Evolutionary conservation across 1,140 invertebrate genomes (phyloP), one percentile per base, ranked within the genome.

Genomic region (Aphis gossypii): DNA sequence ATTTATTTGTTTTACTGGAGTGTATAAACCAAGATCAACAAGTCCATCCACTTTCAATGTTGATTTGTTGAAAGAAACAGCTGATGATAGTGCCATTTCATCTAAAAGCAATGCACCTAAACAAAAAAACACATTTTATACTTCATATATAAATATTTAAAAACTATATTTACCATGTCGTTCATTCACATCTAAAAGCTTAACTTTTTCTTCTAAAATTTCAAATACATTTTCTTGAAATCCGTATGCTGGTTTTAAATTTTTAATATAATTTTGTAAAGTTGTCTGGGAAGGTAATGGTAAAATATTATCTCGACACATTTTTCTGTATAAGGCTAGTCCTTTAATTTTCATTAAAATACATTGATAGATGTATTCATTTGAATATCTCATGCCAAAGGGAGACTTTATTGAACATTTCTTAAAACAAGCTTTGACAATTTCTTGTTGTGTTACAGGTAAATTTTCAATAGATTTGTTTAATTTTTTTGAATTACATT

Each of bases 11-110:
- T 92, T 35, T 82, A 82, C n/a, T 14, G 68, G n/a, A 68, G 90
- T 92, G 30, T 92, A 92, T 68, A 76, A 76, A 23, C 90, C 90
- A 11, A 76, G 38, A 54, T 92, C 38, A 46, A 76, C n/a, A n/a
- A n/a, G n/a, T n/a, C n/a, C n/a, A n/a, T n/a, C 41, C 41, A 92
- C 51, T 68, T 92, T 76, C 56, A 92, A 68, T 38, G 51, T 92
- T 30, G 60, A 44, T 41, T 35, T 60, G 76, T 82, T 68, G 11
- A 92, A 68, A 21, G 14, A 23, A 38, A 46, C 90, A 92, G 35
- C 25, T 68, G 90, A 48, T 2, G 90, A 76, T 21, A 92, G 5
- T 41, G 60, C 76, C 60, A 92, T 68, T 92, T 92, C 90, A 76
- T 92, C 90, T 44, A 92, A 18, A 44, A 76, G n/a, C 30, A 92